Base-by-base conservation (phyloP, 1,140 invertebrate genomes). In the Drosophila mauritiana region DNA sequence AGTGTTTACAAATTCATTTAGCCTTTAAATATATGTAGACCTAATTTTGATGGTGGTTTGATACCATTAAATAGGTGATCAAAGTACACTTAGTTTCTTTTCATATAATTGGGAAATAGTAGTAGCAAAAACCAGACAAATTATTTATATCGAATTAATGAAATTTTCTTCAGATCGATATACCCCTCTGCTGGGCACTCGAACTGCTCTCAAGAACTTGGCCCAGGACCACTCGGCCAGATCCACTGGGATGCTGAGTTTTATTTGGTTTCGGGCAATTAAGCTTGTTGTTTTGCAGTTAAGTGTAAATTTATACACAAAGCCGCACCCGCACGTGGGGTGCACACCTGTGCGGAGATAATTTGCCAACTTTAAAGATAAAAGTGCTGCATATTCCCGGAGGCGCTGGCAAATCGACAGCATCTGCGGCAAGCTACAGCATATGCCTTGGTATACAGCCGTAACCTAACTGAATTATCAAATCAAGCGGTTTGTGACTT, bases 231-330 rank as follows among this genome's bases (percentile, higher is more conserved):
- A 67, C 36, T 53, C n/a, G 40, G 25, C 61, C 61, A 51, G 43
- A 15, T 49, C 43, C 56, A 27, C 45, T 85, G 68, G 61, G 74
- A 61, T 61, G 61, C 56, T 72, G 61, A 64, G 69, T 83, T 88
- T 86, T 88, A 78, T 86, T 81, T 67, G 69, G 78, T 79, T 89
- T 83, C 67, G 83, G 79, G 75, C 75, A 88, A 88, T 86, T 86
- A 86, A 88, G 83, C 80, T 56, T 73, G 79, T 77, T 88, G 83
- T 77, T 88, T 83, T 67, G 76, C 79, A 77, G 79, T 89, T 83
- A 83, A 80, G 83, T 86, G 78, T 74, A 78, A 78, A 81, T 75
- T 70, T 64, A 72, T 63, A 75, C 64, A 81, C 52, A 58, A 72
- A 74, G 59, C 69, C 45, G 55, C 67, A 65, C 36, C 52, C 58